These are phyloP conservation scores for Alauda arvensis DNA, from an alignment of 2,797 vertebrate genomes.

Conservation along the genomic window DNA sequence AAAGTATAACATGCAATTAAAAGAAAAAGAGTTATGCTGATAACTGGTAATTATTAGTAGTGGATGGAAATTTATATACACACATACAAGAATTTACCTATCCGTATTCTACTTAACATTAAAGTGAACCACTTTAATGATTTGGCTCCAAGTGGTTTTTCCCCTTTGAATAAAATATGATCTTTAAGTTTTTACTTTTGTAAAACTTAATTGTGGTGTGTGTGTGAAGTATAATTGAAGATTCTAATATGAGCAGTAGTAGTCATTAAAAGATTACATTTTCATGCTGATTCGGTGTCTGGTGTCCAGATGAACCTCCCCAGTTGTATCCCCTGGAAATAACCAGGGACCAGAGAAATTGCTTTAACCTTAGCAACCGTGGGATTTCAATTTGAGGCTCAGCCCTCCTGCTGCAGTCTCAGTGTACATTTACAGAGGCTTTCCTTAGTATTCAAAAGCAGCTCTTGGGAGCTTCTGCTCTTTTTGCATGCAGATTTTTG, in stretches of 20 bases:
- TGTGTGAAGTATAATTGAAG: background rate
- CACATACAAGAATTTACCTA: background rate
- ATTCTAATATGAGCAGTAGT: background rate
- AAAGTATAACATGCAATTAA: background rate
- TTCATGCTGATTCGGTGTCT: background rate
- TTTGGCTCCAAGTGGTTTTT: background rate
- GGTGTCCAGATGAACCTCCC: background rate
- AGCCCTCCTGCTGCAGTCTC: background rate
- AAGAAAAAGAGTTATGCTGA: background rate
- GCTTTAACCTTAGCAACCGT: rapidly evolving
- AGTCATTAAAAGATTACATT: background rate
- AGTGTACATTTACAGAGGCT: background rate
- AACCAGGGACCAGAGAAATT: background rate
- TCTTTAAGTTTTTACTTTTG: background rate
- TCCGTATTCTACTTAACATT: background rate
- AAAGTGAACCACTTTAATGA: background rate
- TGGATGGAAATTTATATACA: background rate
- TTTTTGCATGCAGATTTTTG: background rate
- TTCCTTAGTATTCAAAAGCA: background rate
- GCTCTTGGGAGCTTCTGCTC: background rate
- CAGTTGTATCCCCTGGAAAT: background rate
- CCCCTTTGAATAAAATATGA: background rate
- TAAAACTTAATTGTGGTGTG: background rate
- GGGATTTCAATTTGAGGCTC: background rate
- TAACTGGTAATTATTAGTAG: background rate